These are phyloP conservation scores for Hippocampus comes DNA, from an alignment of 2,113 vertebrate genomes.

Conservation along the genomic window DNA sequence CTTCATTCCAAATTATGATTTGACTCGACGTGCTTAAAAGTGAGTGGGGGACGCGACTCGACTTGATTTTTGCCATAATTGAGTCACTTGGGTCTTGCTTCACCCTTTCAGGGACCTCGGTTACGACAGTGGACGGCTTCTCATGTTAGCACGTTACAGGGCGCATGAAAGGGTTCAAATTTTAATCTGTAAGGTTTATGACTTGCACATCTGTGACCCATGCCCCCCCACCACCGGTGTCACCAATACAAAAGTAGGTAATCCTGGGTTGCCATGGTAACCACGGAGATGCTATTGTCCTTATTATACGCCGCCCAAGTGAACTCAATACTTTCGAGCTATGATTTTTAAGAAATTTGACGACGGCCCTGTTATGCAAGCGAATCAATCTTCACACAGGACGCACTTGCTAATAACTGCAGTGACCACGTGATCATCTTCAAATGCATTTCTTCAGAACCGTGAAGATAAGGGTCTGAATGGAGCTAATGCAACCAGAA, in stretches of 20 bases:
- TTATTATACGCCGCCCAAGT: background rate
- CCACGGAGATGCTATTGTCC: background rate
- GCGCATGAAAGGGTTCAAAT: too few species aligned
- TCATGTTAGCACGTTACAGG: too few species aligned
- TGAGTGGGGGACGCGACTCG: too few species aligned
- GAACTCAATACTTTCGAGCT: background rate
- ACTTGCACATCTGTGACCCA: background rate
- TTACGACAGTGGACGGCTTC: too few species aligned
- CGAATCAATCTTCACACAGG: background rate
- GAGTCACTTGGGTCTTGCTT: too few species aligned
- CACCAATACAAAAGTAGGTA: background rate
- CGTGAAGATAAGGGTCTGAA: conserved; percentile 16
- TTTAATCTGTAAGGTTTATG: background rate
- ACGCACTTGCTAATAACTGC: background rate
- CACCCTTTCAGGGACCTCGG: too few species aligned
- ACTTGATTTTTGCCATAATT: too few species aligned
- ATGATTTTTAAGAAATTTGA: background rate
- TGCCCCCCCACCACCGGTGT: background rate
- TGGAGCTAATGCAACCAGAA: conserved; percentile 41
- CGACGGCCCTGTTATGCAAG: background rate
- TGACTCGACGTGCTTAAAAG: too few species aligned
- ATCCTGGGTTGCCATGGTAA: background rate
- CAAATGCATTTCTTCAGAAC: background rate
- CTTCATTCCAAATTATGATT: too few species aligned
- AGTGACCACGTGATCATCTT: background rate